Base-by-base conservation (phyloP, 2,113 vertebrate species). In the Salminus brasiliensis region DNA sequence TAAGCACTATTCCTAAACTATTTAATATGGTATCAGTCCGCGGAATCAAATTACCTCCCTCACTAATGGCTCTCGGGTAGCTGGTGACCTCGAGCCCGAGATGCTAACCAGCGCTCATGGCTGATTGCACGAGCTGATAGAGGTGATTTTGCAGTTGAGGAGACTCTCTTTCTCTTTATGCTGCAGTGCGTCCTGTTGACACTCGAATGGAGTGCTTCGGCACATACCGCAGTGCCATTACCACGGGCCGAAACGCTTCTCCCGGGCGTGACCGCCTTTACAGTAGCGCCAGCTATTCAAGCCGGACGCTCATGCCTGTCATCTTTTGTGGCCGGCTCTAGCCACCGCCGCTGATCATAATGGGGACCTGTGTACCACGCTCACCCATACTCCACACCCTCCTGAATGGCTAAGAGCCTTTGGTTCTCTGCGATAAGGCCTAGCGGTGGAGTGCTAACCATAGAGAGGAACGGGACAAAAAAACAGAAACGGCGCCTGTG, bases 151-250 rank as follows among this genome's bases (percentile, higher is more conserved):
- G 34, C 41, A 47, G 73, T 52, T 4, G 41, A 68, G 43, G 30
- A 81, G 76, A 52, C 76, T 78, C 53, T 32, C 79, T 72, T 80
- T 75, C 67, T 65, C 67, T 65, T 81, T 84, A 77, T 78, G 83
- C 83, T 30, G 63, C 49, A 32, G 25, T 78, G 71, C 70, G 23
- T 80, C 57, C 30, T 57, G 45, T 80, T 75, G 74, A 76, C 74
- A 70, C 25, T 29, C 66, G 30, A 13, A 32, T 49, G 12, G 47
- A 72, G 72, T 32, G 49, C 29, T 62, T 62, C 69, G 59, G 71
- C 49, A 27, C 45, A n/a, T 66, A 68, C 76, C 65, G 84, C 43
- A 74, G 85, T 78, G 84, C 85, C 82, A 84, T 90, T 88, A 88
- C 84, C 79, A 74, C 62, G 74, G 83, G 78, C 80, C 10, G 69